These are phyloP conservation scores for Campoplex capitator DNA, from an alignment of 2,888 invertebrate genomes.

Conservation along the genomic window DNA sequence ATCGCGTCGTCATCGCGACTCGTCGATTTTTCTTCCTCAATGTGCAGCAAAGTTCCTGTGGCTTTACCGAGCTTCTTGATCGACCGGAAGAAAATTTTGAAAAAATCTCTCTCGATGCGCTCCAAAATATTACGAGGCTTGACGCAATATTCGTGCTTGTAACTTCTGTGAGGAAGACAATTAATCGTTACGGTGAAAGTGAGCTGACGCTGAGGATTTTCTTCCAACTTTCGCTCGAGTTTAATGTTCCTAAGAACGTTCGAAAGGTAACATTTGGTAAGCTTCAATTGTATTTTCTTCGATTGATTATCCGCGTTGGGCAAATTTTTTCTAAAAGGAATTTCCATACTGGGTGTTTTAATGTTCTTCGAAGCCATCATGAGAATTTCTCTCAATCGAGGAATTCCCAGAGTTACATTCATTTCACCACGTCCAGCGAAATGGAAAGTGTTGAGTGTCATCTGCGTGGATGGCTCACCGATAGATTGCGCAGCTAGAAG, in stretches of 20 bases:
- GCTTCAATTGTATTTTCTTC: slow-evolving; percentile 89
- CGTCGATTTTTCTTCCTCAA: slow-evolving; percentile 84
- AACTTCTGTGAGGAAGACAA: slow-evolving; percentile 91
- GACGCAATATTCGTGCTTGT: slow-evolving; percentile 90
- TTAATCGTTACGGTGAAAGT: slow-evolving; percentile 89
- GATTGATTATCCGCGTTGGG: slow-evolving; percentile 86
- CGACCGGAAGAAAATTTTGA: slow-evolving; percentile 88
- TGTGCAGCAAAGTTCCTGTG: slow-evolving; percentile 84
- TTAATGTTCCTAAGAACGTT: slow-evolving; percentile 92
- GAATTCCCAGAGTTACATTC: slow-evolving; percentile 99
- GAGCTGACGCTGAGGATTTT: slow-evolving; percentile 85
- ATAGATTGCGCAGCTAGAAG: slow-evolving; percentile 98
- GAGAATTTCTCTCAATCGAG: slow-evolving; percentile 97
- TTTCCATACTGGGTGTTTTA: slow-evolving; percentile 98
- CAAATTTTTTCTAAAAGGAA: slow-evolving; percentile 89
- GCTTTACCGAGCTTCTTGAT: slow-evolving; percentile 87
- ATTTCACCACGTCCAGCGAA: slow-evolving; percentile 99
- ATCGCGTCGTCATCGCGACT: slow-evolving; percentile 77
- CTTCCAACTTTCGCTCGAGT: slow-evolving; percentile 87
- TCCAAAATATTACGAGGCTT: slow-evolving; percentile 89
- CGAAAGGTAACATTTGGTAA: slow-evolving; percentile 92
- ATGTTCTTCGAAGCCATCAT: slow-evolving; percentile 98
- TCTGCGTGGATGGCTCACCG: slow-evolving; percentile 99
- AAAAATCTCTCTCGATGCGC: slow-evolving; percentile 91
- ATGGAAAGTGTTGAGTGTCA: slow-evolving; percentile 99